Percentiles rank a stretch among this genome's conserved stretches.
These are phyloP conservation scores for Babyrousa celebensis DNA, from an alignment of 2,797 vertebrate species.

Conservation along the genomic window DNA sequence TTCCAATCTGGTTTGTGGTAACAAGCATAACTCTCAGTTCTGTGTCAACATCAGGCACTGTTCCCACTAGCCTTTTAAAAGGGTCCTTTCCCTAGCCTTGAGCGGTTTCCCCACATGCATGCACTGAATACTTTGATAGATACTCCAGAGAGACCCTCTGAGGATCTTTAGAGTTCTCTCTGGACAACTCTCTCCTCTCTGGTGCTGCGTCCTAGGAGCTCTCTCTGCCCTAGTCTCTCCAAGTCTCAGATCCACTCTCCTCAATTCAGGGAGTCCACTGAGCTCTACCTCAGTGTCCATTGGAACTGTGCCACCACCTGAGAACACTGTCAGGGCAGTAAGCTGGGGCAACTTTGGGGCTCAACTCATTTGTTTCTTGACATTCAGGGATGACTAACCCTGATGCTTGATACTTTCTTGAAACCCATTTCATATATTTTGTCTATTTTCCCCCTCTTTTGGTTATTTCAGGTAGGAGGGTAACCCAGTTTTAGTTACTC, in stretches of 20 bases:
- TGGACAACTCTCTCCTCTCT: neutral
- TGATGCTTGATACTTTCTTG: neutral
- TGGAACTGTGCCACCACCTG: neutral
- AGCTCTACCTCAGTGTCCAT: no score
- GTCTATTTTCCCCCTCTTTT: neutral
- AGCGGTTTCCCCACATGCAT: neutral
- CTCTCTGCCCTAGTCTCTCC: neutral
- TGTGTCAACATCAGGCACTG: neutral
- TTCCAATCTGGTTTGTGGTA: neutral
- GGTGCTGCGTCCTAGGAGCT: neutral
- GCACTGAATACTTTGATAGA: neutral
- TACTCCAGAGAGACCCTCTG: neutral
- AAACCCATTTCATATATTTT: neutral
- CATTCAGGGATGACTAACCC: neutral
- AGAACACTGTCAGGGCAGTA: no score
- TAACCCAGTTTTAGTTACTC: neutral
- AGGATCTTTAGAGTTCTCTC: neutral
- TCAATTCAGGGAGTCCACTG: neutral
- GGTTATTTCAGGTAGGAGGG: neutral
- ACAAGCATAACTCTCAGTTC: neutral
- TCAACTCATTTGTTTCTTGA: neutral
- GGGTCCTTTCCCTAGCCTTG: neutral
- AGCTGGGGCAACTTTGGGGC: neutral
- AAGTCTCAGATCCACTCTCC: neutral
- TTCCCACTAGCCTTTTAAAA: neutral